Evolutionary conservation across 2,113 vertebrate species (phyloP).

Genomic region (Nestor notabilis): DNA sequence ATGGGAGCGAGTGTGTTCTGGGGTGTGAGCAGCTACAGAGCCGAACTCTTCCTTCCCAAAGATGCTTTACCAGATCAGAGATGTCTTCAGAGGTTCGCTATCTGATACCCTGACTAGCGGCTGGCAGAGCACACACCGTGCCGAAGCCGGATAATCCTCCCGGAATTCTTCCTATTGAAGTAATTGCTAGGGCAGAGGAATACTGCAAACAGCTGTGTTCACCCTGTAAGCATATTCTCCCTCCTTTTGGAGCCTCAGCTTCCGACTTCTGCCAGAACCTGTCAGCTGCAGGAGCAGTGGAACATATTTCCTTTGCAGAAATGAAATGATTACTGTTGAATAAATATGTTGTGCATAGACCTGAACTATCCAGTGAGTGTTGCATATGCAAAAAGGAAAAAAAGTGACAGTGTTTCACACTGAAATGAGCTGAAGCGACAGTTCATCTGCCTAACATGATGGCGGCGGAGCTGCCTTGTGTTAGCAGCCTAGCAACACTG

Average conservation of each 20-base stretch:
- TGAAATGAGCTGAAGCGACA: not conserved
- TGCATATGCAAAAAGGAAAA: not conserved
- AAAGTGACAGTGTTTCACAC: constrained; percentile 2
- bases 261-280: constrained; percentile 25
- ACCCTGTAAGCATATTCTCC: constrained; percentile 31
- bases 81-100: not conserved
- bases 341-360: constrained; percentile 31
- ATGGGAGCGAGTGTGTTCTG: not conserved
- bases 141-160: constrained; percentile 36
- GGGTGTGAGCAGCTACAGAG: not conserved
- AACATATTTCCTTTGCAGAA: constrained; percentile 39
- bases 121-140: rapidly evolving
- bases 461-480: not conserved
- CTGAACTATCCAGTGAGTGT: not conserved
- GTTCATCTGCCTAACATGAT: not conserved
- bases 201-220: constrained; percentile 50
- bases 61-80: not conserved
- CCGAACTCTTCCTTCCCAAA: not conserved
- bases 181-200: constrained; percentile 54
- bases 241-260: constrained; percentile 22
- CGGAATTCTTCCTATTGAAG: constrained; percentile 33
- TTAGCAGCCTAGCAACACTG: not conserved
- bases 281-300: constrained; percentile 29
- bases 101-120: not conserved
- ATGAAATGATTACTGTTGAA: not conserved